These are phyloP conservation scores for Chironomus striatipennis DNA, from an alignment of 1,140 invertebrate species.

Conservation along the genomic window DNA sequence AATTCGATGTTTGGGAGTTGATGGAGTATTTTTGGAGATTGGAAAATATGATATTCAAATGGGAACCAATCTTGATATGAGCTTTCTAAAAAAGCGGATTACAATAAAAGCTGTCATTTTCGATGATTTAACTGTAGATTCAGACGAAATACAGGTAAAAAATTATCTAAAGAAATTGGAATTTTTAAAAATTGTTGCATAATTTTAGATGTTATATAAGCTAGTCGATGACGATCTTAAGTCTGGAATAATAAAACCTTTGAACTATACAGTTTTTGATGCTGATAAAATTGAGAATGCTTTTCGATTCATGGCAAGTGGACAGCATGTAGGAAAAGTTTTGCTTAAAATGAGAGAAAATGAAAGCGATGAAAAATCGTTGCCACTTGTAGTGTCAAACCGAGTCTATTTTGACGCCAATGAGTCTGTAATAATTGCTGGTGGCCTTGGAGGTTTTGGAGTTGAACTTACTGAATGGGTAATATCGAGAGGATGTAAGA, in stretches of 20 bases:
- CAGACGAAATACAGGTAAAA: slow-evolving; percentile 42
- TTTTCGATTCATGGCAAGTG: slow-evolving; percentile 55
- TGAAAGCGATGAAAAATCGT: slow-evolving; percentile 32
- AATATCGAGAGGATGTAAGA: slow-evolving; percentile 55
- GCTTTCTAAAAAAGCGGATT: slow-evolving; percentile 57
- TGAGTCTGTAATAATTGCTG: slow-evolving; percentile 43
- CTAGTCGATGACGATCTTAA: slow-evolving; percentile 51
- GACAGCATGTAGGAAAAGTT: slow-evolving; percentile 66
- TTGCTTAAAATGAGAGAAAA: slow-evolving; percentile 56
- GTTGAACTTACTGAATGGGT: slow-evolving; percentile 71
- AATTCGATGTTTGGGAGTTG: slow-evolving; percentile 49
- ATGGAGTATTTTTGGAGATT: slow-evolving; percentile 50
- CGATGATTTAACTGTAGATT: slow-evolving; percentile 33
- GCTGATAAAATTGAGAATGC: slow-evolving; percentile 42
- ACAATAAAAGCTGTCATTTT: slow-evolving; percentile 65
- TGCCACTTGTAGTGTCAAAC: not conserved
- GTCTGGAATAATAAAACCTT: slow-evolving; percentile 43
- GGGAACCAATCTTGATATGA: slow-evolving; percentile 44
- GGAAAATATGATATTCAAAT: slow-evolving; percentile 47
- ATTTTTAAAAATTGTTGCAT: not conserved
- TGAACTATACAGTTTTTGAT: slow-evolving; percentile 40
- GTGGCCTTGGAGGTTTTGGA: slow-evolving; percentile 75
- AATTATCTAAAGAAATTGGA: too few species aligned
- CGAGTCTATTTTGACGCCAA: slow-evolving; percentile 24
- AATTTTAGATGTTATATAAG: slow-evolving; percentile 34